These are phyloP conservation scores for Eupithecia insigniata DNA, from an alignment of 2,888 invertebrate genomes.

Conservation along the genomic window DNA sequence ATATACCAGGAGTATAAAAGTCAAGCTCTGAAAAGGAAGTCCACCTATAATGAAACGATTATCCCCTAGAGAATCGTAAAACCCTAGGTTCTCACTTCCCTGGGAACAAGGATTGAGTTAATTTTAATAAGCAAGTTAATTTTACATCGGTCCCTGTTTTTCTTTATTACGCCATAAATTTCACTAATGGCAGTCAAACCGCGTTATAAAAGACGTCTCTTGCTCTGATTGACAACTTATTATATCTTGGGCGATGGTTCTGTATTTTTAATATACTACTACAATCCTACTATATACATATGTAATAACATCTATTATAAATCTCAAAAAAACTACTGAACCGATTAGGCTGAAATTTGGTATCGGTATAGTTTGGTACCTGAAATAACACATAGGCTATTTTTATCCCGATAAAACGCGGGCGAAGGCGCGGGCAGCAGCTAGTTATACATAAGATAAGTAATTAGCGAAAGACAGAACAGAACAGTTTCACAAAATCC, in stretches of 20 bases:
- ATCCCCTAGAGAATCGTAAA: slow-evolving; percentile 5
- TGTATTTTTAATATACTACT: neutral
- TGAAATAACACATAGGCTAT: too few species aligned
- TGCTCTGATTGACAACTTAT: neutral
- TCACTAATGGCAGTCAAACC: neutral
- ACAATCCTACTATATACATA: too few species aligned
- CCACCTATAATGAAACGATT: slow-evolving; percentile 1
- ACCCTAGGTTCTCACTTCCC: neutral
- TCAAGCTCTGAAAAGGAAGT: slow-evolving; percentile 4
- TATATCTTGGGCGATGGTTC: neutral
- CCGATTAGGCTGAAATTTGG: too few species aligned
- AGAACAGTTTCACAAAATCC: neutral
- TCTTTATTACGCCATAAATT: slow-evolving; percentile 10
- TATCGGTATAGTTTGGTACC: too few species aligned
- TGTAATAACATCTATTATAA: too few species aligned
- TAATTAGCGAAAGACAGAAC: too few species aligned
- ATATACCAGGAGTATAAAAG: neutral
- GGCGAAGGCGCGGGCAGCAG: too few species aligned
- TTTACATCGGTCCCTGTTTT: neutral
- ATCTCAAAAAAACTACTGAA: too few species aligned
- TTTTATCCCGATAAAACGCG: too few species aligned
- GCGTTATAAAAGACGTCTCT: neutral
- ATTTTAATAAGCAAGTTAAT: slow-evolving; percentile 11
- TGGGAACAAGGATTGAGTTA: slow-evolving; percentile 6
- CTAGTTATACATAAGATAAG: too few species aligned